Evolutionary conservation across 2,888 invertebrate species (phyloP).

Genomic region (Ennomos quercinarius): DNA sequence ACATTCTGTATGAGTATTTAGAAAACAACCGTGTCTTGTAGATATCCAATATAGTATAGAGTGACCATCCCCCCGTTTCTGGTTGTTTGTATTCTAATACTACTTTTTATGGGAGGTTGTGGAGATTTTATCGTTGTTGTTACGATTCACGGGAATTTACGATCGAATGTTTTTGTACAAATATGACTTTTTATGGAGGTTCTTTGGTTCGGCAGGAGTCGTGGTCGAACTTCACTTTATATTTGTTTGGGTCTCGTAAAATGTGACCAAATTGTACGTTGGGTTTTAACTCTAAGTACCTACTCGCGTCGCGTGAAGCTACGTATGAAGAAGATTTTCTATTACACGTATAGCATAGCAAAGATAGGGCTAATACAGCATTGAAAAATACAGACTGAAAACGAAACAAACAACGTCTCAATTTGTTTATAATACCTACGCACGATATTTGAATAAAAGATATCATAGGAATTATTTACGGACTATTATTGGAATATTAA

Average conservation of each 20-base stretch:
- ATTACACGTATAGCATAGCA: too few relatives aligned
- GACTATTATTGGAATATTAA: background rate
- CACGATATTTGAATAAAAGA: too few relatives aligned
- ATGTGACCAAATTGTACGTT: conserved; percentile 2
- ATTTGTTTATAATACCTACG: too few relatives aligned
- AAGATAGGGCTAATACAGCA: too few relatives aligned
- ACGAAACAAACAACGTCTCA: too few relatives aligned
- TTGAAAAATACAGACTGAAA: too few relatives aligned
- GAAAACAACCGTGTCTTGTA: background rate
- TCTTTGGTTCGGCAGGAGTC: conserved; percentile 4
- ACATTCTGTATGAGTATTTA: too few relatives aligned
- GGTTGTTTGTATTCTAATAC: conserved; percentile 31
- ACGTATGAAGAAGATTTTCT: too few relatives aligned
- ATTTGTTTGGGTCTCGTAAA: conserved; percentile 18
- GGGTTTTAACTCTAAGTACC: background rate
- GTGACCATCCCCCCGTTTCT: conserved; percentile 12
- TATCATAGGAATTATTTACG: too few relatives aligned
- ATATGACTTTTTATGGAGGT: conserved; percentile 36
- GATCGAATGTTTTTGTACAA: conserved; percentile 37
- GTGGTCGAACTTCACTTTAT: conserved; percentile 17
- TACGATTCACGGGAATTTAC: conserved; percentile 38
- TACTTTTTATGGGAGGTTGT: conserved; percentile 18
- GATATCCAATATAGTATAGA: conserved; percentile 5
- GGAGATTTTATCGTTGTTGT: conserved; percentile 39
- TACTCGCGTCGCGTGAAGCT: background rate